Percentiles rank a stretch among this genome's conserved stretches.
Conservation (phyloP, 1,140 invertebrate species). For the Rhysida immarginata region DNA sequence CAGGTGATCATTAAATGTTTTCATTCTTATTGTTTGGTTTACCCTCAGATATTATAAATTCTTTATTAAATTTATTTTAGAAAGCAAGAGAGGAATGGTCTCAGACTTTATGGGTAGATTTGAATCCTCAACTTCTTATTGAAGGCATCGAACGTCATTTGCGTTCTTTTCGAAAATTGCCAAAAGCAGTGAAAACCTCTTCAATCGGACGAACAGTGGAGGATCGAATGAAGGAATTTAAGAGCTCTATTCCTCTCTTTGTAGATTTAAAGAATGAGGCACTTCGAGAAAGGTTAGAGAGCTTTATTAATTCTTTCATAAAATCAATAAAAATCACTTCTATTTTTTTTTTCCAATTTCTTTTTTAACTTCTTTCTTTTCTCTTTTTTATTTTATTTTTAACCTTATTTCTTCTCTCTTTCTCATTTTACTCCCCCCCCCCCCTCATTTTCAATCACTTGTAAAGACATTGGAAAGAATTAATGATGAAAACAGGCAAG, state of each 20-base stretch:
- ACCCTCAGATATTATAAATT: neutral
- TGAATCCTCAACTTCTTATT: constrained; percentile 62
- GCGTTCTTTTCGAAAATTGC: constrained; percentile 52
- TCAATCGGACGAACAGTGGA: constrained; percentile 50
- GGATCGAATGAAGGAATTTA: constrained; percentile 71
- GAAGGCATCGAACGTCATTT: constrained; percentile 75
- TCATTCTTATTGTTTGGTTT: neutral
- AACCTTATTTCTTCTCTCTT: too few species aligned
- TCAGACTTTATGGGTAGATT: constrained; percentile 67
- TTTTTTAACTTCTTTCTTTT: too few species aligned
- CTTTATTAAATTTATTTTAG: constrained; percentile 19
- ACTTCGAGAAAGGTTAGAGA: constrained; percentile 62
- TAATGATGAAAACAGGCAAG: constrained; percentile 27
- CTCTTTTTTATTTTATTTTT: too few species aligned
- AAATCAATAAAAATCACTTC: too few species aligned
- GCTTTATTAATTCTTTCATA: too few species aligned
- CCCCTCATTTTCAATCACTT: too few species aligned
- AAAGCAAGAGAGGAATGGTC: constrained; percentile 57
- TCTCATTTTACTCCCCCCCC: too few species aligned
- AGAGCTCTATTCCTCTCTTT: constrained; percentile 70
- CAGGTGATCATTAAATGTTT: constrained; percentile 31
- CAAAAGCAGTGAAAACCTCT: constrained; percentile 38
- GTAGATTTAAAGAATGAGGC: constrained; percentile 81
- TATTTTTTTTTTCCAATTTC: too few species aligned
- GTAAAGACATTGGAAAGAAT: neutral